Percentiles rank a stretch among this genome's conserved stretches.
Evolutionary conservation across 2,797 vertebrate species (phyloP).

Genomic region (Rousettus madagascariensis): DNA sequence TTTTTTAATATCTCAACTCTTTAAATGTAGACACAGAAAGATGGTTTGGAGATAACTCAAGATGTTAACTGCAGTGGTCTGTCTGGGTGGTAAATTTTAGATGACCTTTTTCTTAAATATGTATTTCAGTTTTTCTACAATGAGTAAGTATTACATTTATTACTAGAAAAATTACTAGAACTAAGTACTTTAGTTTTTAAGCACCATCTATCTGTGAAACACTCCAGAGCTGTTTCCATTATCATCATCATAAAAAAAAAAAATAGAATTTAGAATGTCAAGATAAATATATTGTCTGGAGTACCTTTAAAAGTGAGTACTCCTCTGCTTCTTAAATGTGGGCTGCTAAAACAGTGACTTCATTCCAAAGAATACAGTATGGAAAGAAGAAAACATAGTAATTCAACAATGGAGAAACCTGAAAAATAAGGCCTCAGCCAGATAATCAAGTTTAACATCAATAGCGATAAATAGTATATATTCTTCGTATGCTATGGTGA

Average conservation of each 20-base stretch:
- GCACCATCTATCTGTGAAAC: not conserved
- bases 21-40: not conserved
- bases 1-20: not conserved
- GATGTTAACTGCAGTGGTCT: not conserved
- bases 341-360: not conserved
- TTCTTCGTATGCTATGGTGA: not conserved
- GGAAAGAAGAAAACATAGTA: not conserved
- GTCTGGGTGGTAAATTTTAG: not conserved
- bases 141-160: not conserved
- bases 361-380: not conserved
- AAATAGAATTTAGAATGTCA: not conserved
- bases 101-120: not conserved
- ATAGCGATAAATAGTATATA: not conserved
- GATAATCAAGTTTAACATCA: not conserved
- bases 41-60: not conserved
- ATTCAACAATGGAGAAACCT: not conserved
- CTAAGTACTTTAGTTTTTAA: conserved; percentile 6
- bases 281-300: not conserved
- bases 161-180: not conserved
- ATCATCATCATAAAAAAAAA: not conserved
- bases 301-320: not conserved
- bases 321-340: not conserved
- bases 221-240: not conserved
- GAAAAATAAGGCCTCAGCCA: not conserved
- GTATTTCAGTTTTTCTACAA: not conserved